phyloP scores from a whole-genome alignment of 2,888 invertebrate species.

The Papilio protenor region DNA sequence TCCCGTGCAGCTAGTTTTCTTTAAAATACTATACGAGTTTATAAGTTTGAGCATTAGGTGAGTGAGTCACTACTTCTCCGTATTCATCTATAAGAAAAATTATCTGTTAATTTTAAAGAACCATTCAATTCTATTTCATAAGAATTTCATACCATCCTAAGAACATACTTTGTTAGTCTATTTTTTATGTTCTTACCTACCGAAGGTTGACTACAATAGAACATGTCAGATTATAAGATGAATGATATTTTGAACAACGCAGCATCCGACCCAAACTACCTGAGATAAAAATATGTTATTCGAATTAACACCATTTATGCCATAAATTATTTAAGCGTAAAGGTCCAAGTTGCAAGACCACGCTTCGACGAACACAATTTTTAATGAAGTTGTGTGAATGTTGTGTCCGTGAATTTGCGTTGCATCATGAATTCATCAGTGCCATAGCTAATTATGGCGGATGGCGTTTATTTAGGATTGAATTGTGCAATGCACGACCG shows the following conservation, averaged over 20 bases:
- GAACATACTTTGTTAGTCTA: conserved; percentile 56
- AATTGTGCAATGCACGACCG: conserved; percentile 70
- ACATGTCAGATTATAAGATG: conserved; percentile 82
- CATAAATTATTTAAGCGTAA: conserved; percentile 37
- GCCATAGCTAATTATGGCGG: conserved; percentile 77
- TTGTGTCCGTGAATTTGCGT: conserved; percentile 64
- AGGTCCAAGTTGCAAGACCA: not conserved
- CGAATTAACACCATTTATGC: conserved; percentile 46
- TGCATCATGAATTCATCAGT: conserved; percentile 73
- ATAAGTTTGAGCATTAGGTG: not conserved
- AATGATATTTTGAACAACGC: conserved; percentile 74
- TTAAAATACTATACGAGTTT: not conserved
- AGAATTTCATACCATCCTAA: conserved; percentile 52
- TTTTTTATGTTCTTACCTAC: conserved; percentile 51
- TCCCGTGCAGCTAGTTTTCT: not conserved
- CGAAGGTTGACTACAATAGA: conserved; percentile 71
- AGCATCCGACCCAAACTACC: conserved; percentile 63
- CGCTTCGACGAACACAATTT: conserved; percentile 47
- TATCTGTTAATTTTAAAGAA: conserved; percentile 12
- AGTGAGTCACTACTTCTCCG: not conserved
- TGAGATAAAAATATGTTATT: conserved; percentile 63
- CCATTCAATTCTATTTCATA: conserved; percentile 38
- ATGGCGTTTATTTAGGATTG: conserved; percentile 78
- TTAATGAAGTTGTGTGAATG: conserved; percentile 73
- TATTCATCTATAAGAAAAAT: not conserved